These are phyloP conservation scores for Malurus cyaneus DNA, from an alignment of 2,113 vertebrate genomes.

Conservation along the genomic window DNA sequence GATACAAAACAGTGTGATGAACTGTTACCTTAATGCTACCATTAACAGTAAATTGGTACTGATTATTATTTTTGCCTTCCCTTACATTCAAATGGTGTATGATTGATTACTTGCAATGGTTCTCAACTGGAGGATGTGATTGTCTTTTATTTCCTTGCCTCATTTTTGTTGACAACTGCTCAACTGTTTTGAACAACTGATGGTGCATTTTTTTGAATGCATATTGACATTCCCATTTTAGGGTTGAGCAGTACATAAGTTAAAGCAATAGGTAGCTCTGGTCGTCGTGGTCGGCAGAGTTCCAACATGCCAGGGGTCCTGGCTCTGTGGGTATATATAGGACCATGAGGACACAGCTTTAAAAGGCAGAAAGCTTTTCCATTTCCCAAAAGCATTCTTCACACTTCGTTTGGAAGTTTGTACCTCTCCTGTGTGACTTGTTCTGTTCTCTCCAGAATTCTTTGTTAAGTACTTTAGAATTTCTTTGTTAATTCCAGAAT, in stretches of 20 bases:
- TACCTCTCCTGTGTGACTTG: background rate
- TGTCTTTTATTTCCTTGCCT: background rate
- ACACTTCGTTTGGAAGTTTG: background rate
- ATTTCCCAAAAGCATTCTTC: background rate
- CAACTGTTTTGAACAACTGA: background rate
- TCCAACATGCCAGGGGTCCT: background rate
- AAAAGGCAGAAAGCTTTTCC: background rate
- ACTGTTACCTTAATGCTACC: background rate
- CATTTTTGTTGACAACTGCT: background rate
- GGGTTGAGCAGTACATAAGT: background rate
- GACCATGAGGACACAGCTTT: background rate
- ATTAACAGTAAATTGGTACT: background rate
- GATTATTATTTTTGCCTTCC: constrained; percentile 8
- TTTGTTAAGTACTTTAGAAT: background rate
- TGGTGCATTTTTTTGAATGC: background rate
- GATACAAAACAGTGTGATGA: background rate
- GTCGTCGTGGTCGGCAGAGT: background rate
- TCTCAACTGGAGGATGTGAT: background rate
- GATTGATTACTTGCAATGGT: background rate
- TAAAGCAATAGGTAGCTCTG: background rate
- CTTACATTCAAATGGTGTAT: background rate
- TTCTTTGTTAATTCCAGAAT: background rate
- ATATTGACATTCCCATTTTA: background rate
- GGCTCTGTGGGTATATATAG: background rate
- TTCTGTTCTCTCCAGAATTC: background rate